Evolutionary conservation across 2,113 vertebrate species (phyloP).

Genomic region (Aix galericulata): DNA sequence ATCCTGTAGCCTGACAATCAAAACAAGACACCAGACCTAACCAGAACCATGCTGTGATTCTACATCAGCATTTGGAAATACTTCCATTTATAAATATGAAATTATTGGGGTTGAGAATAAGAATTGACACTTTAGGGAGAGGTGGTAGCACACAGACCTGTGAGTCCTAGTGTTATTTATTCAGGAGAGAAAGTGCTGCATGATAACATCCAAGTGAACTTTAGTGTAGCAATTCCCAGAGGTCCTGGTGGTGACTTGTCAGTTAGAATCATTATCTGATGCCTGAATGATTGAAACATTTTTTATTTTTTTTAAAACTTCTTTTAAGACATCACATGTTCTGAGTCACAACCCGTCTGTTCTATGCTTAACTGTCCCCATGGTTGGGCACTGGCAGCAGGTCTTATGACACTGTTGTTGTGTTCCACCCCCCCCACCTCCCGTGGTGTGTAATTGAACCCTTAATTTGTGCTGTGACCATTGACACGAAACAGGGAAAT

Average conservation of each 20-base stretch:
- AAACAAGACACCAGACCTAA: neutral
- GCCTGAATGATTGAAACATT: neutral
- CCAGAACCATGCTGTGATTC: neutral
- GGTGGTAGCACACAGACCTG: neutral
- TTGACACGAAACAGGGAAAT: neutral
- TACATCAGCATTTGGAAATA: neutral
- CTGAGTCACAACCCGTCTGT: neutral
- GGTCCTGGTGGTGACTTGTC: neutral
- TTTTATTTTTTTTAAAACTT: neutral
- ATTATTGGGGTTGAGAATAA: neutral
- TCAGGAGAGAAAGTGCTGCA: neutral
- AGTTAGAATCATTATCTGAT: neutral
- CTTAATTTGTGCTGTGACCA: neutral
- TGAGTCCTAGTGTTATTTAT: neutral
- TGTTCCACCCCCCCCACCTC: neutral
- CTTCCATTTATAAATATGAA: neutral
- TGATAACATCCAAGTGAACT: neutral
- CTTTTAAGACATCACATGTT: neutral
- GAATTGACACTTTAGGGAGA: neutral
- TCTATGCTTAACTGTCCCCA: neutral
- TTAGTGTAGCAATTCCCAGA: neutral
- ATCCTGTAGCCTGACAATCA: accelerated
- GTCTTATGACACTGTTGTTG: neutral
- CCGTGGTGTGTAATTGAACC: neutral
- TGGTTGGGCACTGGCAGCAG: neutral